Percentiles rank a stretch among this genome's conserved stretches.
Evolutionary conservation across 2,888 invertebrate species (phyloP).

Genomic region (Oxystoma pomonae): DNA sequence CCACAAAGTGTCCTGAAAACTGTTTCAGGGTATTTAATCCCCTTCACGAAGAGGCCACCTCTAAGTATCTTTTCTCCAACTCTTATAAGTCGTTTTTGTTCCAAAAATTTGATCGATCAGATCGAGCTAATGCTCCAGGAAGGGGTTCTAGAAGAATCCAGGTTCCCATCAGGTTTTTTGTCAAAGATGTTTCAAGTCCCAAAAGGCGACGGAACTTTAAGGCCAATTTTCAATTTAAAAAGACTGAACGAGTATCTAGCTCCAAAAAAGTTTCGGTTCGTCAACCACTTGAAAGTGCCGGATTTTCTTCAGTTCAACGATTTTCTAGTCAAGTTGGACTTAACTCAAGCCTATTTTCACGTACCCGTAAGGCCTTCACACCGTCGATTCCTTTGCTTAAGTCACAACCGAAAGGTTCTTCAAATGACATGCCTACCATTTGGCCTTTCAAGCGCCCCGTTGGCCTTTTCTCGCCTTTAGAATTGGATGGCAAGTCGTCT

Average conservation of each 20-base stretch:
- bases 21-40: constrained; percentile 14
- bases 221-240: constrained; percentile 9
- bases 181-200: constrained; percentile 15
- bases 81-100: no score
- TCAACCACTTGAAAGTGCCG: constrained; percentile 23
- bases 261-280: constrained; percentile 21
- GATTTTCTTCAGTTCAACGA: constrained; percentile 24
- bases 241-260: constrained; percentile 9
- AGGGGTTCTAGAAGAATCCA: neutral
- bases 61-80: neutral
- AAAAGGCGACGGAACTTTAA: constrained; percentile 6
- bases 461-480: constrained; percentile 2
- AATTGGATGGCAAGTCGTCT: constrained; percentile 14
- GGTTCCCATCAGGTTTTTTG: constrained; percentile 6
- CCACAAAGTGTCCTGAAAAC: constrained; percentile 12
- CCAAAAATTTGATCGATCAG: no score
- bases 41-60: constrained; percentile 6
- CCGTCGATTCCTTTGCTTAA: neutral
- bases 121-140: no score
- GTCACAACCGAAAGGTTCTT: constrained; percentile 1
- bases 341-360: no score
- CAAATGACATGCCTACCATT: constrained; percentile 10
- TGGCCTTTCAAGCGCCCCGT: constrained; percentile 7
- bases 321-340: constrained; percentile 24
- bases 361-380: constrained; percentile 11